A percentile compares a stretch with the other conserved stretches of the same genome.
phyloP scores from a whole-genome alignment of 2,113 vertebrate species.

The Pygoscelis adeliae region DNA sequence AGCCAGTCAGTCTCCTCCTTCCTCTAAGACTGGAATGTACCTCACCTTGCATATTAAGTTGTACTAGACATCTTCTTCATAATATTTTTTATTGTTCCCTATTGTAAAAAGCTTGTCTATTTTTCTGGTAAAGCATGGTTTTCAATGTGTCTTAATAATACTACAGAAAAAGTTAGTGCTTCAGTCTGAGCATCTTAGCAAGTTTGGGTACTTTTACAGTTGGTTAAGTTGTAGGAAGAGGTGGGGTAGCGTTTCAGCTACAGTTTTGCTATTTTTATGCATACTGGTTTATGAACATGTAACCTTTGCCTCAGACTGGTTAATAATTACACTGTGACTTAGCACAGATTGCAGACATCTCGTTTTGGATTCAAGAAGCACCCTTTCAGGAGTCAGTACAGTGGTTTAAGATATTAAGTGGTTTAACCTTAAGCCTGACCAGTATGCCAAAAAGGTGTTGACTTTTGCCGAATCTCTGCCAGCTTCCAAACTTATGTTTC shows the following conservation, averaged over 20 bases:
- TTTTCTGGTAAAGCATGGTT: background rate
- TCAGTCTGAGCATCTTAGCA: background rate
- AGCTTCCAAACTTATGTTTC: background rate
- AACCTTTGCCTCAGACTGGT: constrained; percentile 31
- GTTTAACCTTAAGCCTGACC: background rate
- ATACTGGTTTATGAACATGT: background rate
- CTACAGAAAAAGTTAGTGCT: background rate
- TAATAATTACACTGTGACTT: constrained; percentile 9
- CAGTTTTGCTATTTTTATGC: background rate
- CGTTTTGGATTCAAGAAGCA: background rate
- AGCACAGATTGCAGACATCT: background rate
- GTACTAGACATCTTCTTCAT: background rate
- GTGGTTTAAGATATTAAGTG: background rate
- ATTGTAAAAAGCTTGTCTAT: background rate
- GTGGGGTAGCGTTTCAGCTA: background rate
- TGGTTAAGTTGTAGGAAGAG: background rate
- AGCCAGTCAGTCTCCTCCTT: background rate
- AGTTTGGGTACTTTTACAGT: background rate
- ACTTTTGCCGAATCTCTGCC: background rate
- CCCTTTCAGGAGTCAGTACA: background rate
- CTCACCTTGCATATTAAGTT: background rate
- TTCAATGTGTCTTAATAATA: background rate
- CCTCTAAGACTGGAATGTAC: background rate
- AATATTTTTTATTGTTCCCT: background rate
- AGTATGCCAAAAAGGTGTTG: background rate